Base-by-base conservation (phyloP, 2,113 vertebrate genomes). In the Perca fluviatilis region DNA sequence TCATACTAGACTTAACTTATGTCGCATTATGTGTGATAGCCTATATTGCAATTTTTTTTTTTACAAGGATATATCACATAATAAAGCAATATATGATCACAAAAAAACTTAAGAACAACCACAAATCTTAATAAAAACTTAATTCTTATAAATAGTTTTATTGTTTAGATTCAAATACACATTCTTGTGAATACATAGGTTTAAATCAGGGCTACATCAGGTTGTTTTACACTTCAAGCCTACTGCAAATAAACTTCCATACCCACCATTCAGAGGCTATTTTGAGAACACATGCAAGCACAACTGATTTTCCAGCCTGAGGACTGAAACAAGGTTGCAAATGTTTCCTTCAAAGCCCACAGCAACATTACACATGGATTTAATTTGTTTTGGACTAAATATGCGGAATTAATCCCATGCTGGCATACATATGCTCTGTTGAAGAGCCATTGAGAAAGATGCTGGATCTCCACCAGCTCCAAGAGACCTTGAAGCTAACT, bases 181-280 rank as follows among this genome's bases (percentile, higher is more conserved):
- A 25, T 60, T 25, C 7, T 12, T n/a, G 21, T 25, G 27, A 40
- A 16, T 3, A 23, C 2, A 19, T 2, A 10, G 5, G 16, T 56
- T 67, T 47, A 21, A 23, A 58, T 61, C 19, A 57, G 27, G 2
- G 12, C 6, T 19, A 1, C 47, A 15, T 6, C 25, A 53, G 19
- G 46, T 67, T 82, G 36, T 84, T 82, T 79, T 77, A 64, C 40
- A 53, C 63, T 77, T 85, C 4, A 76, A 80, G 62, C 43, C 33
- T 43, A 21, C 53, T 74, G 53, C 79, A 83, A 89, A 81, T 86
- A 87, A 81, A 88, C 82, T 51, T 79, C 80, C 85, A 85, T 74
- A 75, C n/a, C 80, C 82, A 79, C 76, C 67, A 84, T 81, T 75
- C 84, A 82, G 60, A 63, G 74, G 63, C 79, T 93, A 92, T 92